These are phyloP conservation scores for Drosophila eugracilis DNA, from an alignment of 1,140 invertebrate species.

Conservation along the genomic window DNA sequence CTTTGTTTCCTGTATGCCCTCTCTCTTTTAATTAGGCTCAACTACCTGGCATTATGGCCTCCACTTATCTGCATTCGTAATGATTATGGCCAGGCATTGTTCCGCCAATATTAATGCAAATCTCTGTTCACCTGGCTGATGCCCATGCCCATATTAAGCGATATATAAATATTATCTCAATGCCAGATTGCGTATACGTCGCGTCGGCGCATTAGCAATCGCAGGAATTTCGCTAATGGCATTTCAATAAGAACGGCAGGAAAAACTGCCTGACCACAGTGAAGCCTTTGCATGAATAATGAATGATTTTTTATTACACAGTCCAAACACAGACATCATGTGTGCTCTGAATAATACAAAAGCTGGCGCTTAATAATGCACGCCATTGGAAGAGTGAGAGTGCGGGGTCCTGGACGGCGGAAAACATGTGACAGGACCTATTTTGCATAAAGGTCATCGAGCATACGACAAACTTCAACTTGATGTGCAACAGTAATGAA, in stretches of 20 bases:
- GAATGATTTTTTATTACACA: slow-evolving; percentile 62
- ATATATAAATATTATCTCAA: slow-evolving; percentile 39
- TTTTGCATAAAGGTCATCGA: slow-evolving; percentile 55
- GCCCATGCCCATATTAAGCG: not conserved
- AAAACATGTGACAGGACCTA: slow-evolving; percentile 11
- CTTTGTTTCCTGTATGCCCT: slow-evolving; percentile 27
- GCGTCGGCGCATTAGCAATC: slow-evolving; percentile 35
- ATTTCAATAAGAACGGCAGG: slow-evolving; percentile 64
- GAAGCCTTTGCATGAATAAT: slow-evolving; percentile 63
- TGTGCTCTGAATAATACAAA: slow-evolving; percentile 50
- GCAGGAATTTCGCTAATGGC: slow-evolving; percentile 65
- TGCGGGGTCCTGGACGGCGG: not conserved
- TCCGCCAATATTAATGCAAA: slow-evolving; percentile 59
- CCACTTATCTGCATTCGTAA: slow-evolving; percentile 34
- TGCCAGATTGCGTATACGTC: slow-evolving; percentile 72
- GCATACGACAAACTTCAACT: slow-evolving; percentile 45
- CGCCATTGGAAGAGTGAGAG: slow-evolving; percentile 4
- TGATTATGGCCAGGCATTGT: slow-evolving; percentile 64
- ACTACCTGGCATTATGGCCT: slow-evolving; percentile 43
- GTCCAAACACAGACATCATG: slow-evolving; percentile 34
- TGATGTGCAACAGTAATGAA: slow-evolving; percentile 53
- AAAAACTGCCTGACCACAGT: slow-evolving; percentile 60
- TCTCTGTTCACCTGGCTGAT: slow-evolving; percentile 31
- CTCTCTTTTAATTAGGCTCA: slow-evolving; percentile 54
- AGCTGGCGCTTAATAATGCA: slow-evolving; percentile 49